A percentile compares a stretch with the other conserved stretches of the same genome.
phyloP scores from a whole-genome alignment of 2,797 vertebrate species.

The Eidolon dupreanum region DNA sequence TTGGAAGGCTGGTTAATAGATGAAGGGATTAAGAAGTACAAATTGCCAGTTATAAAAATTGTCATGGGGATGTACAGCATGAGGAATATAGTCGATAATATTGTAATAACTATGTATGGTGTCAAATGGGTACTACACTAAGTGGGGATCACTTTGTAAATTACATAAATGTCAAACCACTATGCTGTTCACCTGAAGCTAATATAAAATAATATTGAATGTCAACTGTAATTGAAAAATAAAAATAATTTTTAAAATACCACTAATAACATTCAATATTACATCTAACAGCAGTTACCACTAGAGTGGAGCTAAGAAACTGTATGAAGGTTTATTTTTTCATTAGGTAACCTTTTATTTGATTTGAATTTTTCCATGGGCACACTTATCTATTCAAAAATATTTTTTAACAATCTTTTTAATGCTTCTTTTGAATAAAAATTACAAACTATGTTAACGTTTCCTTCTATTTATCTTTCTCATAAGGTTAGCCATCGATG shows the following conservation, averaged over 20 bases:
- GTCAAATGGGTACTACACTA: no score
- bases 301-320: not conserved
- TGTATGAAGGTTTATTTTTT: not conserved
- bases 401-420: not conserved
- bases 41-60: no score
- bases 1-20: no score
- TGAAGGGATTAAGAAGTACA: no score
- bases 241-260: not conserved
- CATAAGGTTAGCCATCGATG: not conserved
- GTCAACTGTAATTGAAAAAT: no score
- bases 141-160: no score
- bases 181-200: no score
- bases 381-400: not conserved
- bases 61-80: no score
- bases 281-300: not conserved
- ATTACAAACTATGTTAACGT: not conserved
- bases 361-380: not conserved
- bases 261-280: not conserved
- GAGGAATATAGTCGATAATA: no score
- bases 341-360: not conserved
- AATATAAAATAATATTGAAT: no score
- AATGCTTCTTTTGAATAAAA: not conserved
- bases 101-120: no score
- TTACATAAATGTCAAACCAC: no score
- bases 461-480: not conserved